Percentiles rank a stretch among this genome's conserved stretches.
Conservation (phyloP, 1,140 invertebrate species). For the Cyrtorhinus lividipennis region DNA sequence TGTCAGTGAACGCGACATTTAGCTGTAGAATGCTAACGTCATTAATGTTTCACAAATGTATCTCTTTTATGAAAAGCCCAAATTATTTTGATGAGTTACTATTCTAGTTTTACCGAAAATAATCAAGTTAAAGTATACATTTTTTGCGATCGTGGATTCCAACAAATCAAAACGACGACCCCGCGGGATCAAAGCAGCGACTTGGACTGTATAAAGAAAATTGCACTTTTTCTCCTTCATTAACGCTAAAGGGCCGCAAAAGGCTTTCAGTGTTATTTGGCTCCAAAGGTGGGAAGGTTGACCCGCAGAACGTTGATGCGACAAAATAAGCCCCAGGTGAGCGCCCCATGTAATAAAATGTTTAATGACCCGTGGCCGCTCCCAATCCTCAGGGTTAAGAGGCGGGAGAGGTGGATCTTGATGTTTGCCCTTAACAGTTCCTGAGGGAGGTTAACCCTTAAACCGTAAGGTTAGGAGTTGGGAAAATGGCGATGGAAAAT, state of each 20-base stretch:
- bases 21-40: too few relatives aligned
- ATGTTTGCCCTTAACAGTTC: constrained; percentile 5
- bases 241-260: constrained; percentile 2
- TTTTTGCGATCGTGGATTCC: too few relatives aligned
- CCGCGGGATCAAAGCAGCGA: too few relatives aligned
- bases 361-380: constrained; percentile 6
- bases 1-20: too few relatives aligned
- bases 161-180: too few relatives aligned
- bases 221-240: constrained; percentile 4
- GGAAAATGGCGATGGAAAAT: background rate
- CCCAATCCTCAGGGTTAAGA: background rate
- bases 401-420: background rate
- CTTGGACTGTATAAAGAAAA: too few relatives aligned
- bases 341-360: constrained; percentile 5
- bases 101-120: too few relatives aligned
- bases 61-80: too few relatives aligned
- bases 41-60: too few relatives aligned
- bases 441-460: background rate
- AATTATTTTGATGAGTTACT: too few relatives aligned
- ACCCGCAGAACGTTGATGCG: background rate
- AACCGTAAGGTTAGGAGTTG: too few relatives aligned
- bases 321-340: background rate
- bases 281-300: background rate
- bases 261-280: constrained; percentile 1
- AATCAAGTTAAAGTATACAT: too few relatives aligned